A percentile compares a stretch with the other conserved stretches of the same genome.
phyloP scores from a whole-genome alignment of 2,888 invertebrate genomes.

The Ectropis crepuscularia region DNA sequence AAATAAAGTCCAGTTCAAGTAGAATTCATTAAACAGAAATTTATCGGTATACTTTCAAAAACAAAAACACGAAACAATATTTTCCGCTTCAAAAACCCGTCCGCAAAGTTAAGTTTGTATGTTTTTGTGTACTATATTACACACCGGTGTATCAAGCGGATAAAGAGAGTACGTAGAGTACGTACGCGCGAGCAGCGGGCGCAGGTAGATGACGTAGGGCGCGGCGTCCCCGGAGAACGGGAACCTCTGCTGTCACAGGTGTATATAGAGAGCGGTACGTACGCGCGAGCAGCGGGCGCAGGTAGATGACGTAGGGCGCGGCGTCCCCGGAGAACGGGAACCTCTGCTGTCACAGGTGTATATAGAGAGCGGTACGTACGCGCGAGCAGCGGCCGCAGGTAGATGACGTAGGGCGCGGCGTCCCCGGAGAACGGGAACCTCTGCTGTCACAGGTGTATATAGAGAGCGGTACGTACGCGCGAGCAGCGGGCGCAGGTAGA shows the following conservation, averaged over 20 bases:
- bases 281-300: conserved; percentile 66
- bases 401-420: conserved; percentile 67
- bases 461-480: conserved; percentile 48
- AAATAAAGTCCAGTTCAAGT: too few species aligned
- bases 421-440: conserved; percentile 72
- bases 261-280: neutral
- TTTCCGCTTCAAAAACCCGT: too few species aligned
- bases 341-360: conserved; percentile 24
- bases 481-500: conserved; percentile 66
- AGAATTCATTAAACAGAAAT: too few species aligned
- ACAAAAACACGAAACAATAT: too few species aligned
- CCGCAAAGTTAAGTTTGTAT: too few species aligned
- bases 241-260: conserved; percentile 50
- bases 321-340: conserved; percentile 72
- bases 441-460: too few species aligned
- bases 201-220: conserved; percentile 68
- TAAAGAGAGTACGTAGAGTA: neutral
- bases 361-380: conserved; percentile 47
- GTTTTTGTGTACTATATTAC: too few species aligned
- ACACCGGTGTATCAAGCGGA: too few species aligned
- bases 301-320: conserved; percentile 68
- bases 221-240: conserved; percentile 70
- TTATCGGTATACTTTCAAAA: too few species aligned
- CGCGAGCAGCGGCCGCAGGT: conserved; percentile 63
- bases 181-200: conserved; percentile 62